Conservation (phyloP, 2,113 vertebrate species). For the Seriola quinqueradiata region DNA sequence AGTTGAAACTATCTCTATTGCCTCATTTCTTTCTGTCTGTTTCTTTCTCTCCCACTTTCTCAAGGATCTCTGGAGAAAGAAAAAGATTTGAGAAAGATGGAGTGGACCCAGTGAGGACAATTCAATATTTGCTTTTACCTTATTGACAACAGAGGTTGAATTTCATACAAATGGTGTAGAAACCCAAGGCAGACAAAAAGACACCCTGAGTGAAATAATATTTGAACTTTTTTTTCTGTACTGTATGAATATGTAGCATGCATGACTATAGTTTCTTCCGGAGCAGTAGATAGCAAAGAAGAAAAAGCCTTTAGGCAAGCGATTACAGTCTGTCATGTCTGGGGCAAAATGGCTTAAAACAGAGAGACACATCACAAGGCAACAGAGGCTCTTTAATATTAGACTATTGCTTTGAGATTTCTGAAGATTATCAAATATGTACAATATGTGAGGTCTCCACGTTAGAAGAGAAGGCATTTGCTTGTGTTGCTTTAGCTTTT, state of each 20-base stretch:
- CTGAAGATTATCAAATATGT: slow-evolving; percentile 19
- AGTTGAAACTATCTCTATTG: slow-evolving; percentile 64
- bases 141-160: slow-evolving; percentile 62
- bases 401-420: slow-evolving; percentile 13
- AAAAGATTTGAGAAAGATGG: slow-evolving; percentile 68
- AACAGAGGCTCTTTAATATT: slow-evolving; percentile 29
- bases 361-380: slow-evolving; percentile 18
- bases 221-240: slow-evolving; percentile 68
- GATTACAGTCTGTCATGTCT: slow-evolving; percentile 20
- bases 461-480: not conserved
- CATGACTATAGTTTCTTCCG: slow-evolving; percentile 37
- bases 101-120: slow-evolving; percentile 68
- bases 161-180: slow-evolving; percentile 50
- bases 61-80: slow-evolving; percentile 73
- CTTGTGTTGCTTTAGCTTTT: not conserved
- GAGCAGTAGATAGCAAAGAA: slow-evolving; percentile 46
- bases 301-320: slow-evolving; percentile 43
- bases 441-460: not conserved
- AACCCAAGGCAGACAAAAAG: slow-evolving; percentile 46
- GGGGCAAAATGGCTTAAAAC: slow-evolving; percentile 38
- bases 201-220: slow-evolving; percentile 58
- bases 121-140: slow-evolving; percentile 75
- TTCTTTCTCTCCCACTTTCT: slow-evolving; percentile 57
- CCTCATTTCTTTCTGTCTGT: slow-evolving; percentile 55
- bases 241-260: slow-evolving; percentile 64